These are phyloP conservation scores for Grantiella picta DNA, from an alignment of 2,113 vertebrate species.

Conservation along the genomic window DNA sequence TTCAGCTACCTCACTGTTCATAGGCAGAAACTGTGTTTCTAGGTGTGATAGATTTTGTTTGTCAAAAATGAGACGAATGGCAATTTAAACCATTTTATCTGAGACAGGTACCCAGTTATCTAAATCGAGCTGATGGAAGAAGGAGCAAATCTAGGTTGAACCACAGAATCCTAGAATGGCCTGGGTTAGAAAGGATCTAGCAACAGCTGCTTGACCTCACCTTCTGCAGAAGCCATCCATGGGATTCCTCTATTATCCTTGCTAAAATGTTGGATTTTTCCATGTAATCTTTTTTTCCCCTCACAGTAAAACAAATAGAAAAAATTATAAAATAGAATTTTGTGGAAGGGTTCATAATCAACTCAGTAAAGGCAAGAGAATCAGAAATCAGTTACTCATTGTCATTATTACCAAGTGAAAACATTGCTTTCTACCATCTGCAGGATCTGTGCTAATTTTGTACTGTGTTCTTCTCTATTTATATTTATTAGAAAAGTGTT, in stretches of 20 bases:
- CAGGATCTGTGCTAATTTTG: conserved; percentile 16
- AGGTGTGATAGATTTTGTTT: not conserved
- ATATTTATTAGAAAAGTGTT: conserved; percentile 33
- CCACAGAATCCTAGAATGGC: not conserved
- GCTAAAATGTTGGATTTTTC: conserved; percentile 29
- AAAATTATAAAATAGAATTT: conserved; percentile 59
- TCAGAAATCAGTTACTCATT: conserved; percentile 54
- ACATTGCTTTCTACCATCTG: conserved; percentile 27
- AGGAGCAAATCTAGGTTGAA: not conserved
- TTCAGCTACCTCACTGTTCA: not conserved
- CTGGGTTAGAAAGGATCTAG: not conserved
- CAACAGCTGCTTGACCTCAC: not conserved
- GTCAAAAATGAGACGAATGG: not conserved
- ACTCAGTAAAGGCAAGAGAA: conserved; percentile 37
- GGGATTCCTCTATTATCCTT: not conserved
- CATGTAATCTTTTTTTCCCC: not conserved
- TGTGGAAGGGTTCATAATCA: conserved; percentile 61
- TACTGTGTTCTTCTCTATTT: conserved; percentile 15
- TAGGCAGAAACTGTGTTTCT: not conserved
- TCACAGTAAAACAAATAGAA: conserved; percentile 49
- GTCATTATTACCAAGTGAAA: conserved; percentile 51
- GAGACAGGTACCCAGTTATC: not conserved
- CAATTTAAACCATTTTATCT: not conserved
- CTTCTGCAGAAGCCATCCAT: not conserved
- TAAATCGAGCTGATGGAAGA: not conserved